Percentiles rank a stretch among this genome's conserved stretches.
Evolutionary conservation across 2,888 invertebrate species (phyloP).

Genomic region (Drosophila antonietae): DNA sequence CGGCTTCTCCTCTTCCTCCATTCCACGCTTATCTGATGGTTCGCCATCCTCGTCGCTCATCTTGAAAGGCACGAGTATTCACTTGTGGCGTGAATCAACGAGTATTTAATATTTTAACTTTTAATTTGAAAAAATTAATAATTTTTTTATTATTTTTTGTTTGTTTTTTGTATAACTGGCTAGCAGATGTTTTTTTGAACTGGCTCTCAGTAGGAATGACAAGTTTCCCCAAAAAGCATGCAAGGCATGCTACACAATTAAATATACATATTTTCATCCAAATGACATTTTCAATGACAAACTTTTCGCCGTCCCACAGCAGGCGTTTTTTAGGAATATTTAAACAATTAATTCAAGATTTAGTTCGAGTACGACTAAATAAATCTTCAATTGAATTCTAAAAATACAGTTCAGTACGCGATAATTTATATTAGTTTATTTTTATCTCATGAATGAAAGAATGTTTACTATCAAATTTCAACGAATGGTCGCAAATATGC

Average conservation of each 20-base stretch:
- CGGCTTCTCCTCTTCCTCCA: slow-evolving; percentile 7
- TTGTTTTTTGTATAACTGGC: slow-evolving; percentile 15
- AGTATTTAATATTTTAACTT: not conserved
- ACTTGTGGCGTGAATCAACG: not conserved
- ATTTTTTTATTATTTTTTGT: not conserved
- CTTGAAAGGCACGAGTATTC: not conserved
- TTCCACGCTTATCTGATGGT: not conserved
- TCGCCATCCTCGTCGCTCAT: slow-evolving; percentile 30
- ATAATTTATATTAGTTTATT: not conserved
- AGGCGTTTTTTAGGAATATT: too few relatives aligned
- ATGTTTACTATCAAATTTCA: slow-evolving; percentile 3
- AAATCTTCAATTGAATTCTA: too few relatives aligned
- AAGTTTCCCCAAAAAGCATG: not conserved
- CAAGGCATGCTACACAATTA: slow-evolving; percentile 31
- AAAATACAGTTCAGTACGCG: not conserved
- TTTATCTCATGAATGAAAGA: not conserved
- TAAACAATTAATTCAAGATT: too few relatives aligned
- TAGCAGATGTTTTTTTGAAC: slow-evolving; percentile 22
- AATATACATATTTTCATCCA: too few relatives aligned
- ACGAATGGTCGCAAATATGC: not conserved
- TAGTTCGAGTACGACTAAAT: too few relatives aligned
- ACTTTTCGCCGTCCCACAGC: too few relatives aligned
- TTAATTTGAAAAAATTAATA: slow-evolving; percentile 2
- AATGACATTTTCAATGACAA: too few relatives aligned
- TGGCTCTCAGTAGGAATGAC: slow-evolving; percentile 1